Evolutionary conservation across 1,140 invertebrate species (phyloP), one percentile per base, ranked within the genome.

Genomic region (Papilio dardanus): DNA sequence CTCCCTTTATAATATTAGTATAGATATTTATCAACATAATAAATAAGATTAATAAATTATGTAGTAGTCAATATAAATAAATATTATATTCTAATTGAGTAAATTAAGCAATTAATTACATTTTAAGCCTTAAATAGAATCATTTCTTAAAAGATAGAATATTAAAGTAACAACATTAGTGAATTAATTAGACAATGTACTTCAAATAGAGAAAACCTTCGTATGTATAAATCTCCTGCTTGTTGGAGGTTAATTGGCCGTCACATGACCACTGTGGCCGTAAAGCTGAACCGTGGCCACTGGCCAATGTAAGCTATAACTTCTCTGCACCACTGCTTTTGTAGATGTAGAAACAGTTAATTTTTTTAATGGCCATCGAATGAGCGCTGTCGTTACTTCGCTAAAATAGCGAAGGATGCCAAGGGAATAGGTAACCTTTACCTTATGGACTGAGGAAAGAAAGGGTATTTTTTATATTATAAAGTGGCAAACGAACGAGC

Each of bases 231-330:
- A 89, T 86, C 81, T 83, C 78, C 76, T 62, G 76, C 80, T 85
- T 84, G 85, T 86, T 86, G 81, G 82, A 81, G 86, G 85, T 86
- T 91, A 89, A 91, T 91, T 87, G 83, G 82, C 79, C 85, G 81
- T 83, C 83, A 83, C 85, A 79, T 58, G 81, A 75, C 79, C 77
- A 76, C 78, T 77, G 42, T 76, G 75, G 82, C 79, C 82, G 84
- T 89, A 87, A 88, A 87, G 82, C 81, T 82, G 80, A 83, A 87
- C 79, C 87, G 85, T 88, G 80, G 83, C 83, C 80, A 83, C 78
- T 80, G 76, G 77, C 84, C 84, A 78, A 79, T 54, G 67, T 71
- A 74, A 78, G 54, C 76, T 76, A 71, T 28, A 24, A 31, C 16
- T 19, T 76, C 71, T 21, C 42, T 75, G 78, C 67, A 40, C 28